Conservation (phyloP, 2,888 invertebrate species). For the Pachymerium ferrugineum region DNA sequence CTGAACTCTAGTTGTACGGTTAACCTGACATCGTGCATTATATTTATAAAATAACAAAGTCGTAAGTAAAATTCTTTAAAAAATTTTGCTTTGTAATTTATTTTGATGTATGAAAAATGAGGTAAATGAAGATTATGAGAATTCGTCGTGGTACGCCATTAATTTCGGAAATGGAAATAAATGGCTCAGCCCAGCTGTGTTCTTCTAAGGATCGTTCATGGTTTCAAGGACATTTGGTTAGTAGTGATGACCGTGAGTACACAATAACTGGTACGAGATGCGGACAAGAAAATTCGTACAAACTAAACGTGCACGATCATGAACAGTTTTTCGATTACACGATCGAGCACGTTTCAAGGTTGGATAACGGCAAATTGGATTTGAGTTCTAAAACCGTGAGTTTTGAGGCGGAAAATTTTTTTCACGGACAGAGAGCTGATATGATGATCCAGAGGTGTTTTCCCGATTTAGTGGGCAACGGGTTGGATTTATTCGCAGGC, state of each 20-base stretch:
- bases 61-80: too few species aligned
- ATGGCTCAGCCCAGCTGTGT: slow-evolving; percentile 42
- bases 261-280: slow-evolving; percentile 41
- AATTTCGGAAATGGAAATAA: slow-evolving; percentile 36
- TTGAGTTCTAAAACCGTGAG: slow-evolving; percentile 39
- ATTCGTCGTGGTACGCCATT: too few species aligned
- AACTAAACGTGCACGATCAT: slow-evolving; percentile 40
- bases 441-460: slow-evolving; percentile 42
- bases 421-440: slow-evolving; percentile 43
- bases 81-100: too few species aligned
- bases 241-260: slow-evolving; percentile 41
- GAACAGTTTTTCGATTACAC: slow-evolving; percentile 38
- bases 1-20: too few species aligned
- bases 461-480: slow-evolving; percentile 40
- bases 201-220: slow-evolving; percentile 41
- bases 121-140: too few species aligned
- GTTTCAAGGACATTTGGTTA: slow-evolving; percentile 42
- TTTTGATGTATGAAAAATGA: too few species aligned
- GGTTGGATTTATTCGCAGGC: slow-evolving; percentile 41
- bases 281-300: too few species aligned
- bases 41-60: too few species aligned
- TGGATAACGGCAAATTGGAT: slow-evolving; percentile 36
- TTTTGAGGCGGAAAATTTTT: slow-evolving; percentile 41
- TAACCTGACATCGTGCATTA: too few species aligned
- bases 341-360: slow-evolving; percentile 34